phyloP scores from a whole-genome alignment of 1,140 invertebrate genomes.

The Nephila pilipes region DNA sequence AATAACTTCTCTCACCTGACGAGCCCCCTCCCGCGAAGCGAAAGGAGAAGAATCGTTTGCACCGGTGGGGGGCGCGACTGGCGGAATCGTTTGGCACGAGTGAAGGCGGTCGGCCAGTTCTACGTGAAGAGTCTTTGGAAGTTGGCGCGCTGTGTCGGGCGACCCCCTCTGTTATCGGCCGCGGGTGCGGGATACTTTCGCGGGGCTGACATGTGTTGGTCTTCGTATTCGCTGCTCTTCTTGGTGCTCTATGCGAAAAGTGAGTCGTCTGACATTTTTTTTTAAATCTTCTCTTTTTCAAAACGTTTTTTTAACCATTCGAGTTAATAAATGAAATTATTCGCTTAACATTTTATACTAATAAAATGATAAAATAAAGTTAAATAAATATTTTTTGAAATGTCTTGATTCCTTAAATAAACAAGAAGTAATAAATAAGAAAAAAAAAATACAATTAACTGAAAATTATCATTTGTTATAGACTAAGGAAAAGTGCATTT shows the following conservation, averaged over 20 bases:
- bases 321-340: too few species aligned
- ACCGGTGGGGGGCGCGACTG: constrained; percentile 54
- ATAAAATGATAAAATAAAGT: too few species aligned
- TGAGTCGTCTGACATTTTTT: neutral
- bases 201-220: constrained; percentile 50
- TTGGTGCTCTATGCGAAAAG: constrained; percentile 46
- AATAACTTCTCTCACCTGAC: constrained; percentile 36
- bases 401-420: too few species aligned
- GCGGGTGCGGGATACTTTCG: constrained; percentile 21
- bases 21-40: neutral
- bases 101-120: neutral
- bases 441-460: too few species aligned
- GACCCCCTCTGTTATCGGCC: constrained; percentile 16
- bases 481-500: too few species aligned
- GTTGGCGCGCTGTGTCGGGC: constrained; percentile 8
- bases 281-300: too few species aligned
- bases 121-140: constrained; percentile 30
- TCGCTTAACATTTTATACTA: too few species aligned
- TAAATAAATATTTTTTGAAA: too few species aligned
- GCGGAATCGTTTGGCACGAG: constrained; percentile 32
- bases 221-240: constrained; percentile 35
- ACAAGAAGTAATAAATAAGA: too few species aligned
- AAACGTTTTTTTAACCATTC: too few species aligned
- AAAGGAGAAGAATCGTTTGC: constrained; percentile 28
- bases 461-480: too few species aligned